Conservation (phyloP, 2,888 invertebrate species). For the Pardosa pseudoannulata region DNA sequence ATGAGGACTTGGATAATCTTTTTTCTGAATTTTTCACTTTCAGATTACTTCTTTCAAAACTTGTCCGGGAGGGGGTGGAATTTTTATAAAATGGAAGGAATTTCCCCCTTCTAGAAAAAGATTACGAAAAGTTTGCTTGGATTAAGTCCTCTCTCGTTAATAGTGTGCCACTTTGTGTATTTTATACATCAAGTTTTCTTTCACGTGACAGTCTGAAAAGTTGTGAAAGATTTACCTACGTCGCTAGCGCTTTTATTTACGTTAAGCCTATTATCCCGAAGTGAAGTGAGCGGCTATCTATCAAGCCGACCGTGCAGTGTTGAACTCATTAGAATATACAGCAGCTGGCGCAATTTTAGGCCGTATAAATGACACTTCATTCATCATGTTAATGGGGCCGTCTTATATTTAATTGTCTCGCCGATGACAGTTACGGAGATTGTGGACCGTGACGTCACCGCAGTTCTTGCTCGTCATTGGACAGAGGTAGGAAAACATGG, state of each 20-base stretch:
- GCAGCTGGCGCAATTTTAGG: not conserved
- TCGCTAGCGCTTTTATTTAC: conserved; percentile 37
- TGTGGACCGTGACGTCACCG: conserved; percentile 56
- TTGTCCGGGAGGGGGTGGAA: too few species aligned
- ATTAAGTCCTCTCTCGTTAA: too few species aligned
- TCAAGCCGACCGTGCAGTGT: conserved; percentile 10
- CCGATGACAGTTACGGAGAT: conserved; percentile 66
- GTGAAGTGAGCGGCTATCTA: conserved; percentile 47
- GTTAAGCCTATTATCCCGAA: conserved; percentile 49
- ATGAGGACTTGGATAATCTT: too few species aligned
- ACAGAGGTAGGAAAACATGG: conserved; percentile 34
- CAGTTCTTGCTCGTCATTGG: conserved; percentile 50
- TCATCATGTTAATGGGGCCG: conserved; percentile 67
- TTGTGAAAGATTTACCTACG: not conserved
- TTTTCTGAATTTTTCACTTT: too few species aligned
- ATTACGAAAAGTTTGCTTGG: too few species aligned
- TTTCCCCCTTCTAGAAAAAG: too few species aligned
- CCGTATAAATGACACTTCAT: conserved; percentile 64
- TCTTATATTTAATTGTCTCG: conserved; percentile 70
- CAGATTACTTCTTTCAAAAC: too few species aligned
- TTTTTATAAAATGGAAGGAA: too few species aligned
- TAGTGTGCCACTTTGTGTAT: too few species aligned
- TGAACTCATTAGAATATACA: conserved; percentile 57
- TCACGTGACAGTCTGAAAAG: not conserved
- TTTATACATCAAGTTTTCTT: not conserved